Evolutionary conservation across 2,888 invertebrate genomes (phyloP).

Genomic region (Drosophila maculinotata): DNA sequence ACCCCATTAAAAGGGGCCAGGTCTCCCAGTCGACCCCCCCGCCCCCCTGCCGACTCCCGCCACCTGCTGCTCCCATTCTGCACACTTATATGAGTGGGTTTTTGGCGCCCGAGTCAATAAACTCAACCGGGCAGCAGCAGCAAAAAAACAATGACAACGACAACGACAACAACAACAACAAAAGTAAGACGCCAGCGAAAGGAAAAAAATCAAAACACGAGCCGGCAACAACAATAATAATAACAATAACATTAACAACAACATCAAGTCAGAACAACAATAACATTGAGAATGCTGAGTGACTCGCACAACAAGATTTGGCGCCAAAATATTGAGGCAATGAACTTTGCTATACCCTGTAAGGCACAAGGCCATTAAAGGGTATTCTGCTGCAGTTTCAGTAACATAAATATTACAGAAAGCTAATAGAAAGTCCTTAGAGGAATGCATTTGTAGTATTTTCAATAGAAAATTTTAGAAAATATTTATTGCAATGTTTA

Average conservation of each 20-base stretch:
- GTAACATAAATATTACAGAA: too few species aligned
- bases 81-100: slow-evolving; percentile 20
- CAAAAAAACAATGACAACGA: too few species aligned
- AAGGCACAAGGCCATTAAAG: neutral
- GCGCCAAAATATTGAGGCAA: slow-evolving; percentile 54
- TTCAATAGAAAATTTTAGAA: too few species aligned
- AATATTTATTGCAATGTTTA: too few species aligned
- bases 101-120: slow-evolving; percentile 60
- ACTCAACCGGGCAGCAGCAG: slow-evolving; percentile 39
- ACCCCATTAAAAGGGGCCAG: slow-evolving; percentile 46
- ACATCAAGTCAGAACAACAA: slow-evolving; percentile 20
- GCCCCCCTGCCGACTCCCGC: neutral
- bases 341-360: slow-evolving; percentile 46
- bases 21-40: neutral
- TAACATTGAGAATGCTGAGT: slow-evolving; percentile 24
- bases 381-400: neutral
- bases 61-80: slow-evolving; percentile 20
- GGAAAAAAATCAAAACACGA: slow-evolving; percentile 50
- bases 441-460: too few species aligned
- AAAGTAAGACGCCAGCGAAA: slow-evolving; percentile 38
- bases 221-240: slow-evolving; percentile 39
- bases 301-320: slow-evolving; percentile 45
- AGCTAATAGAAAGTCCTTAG: too few species aligned
- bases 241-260: slow-evolving; percentile 8
- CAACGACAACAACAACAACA: slow-evolving; percentile 20